These are phyloP conservation scores for Notarius quadriscutis DNA, from an alignment of 2,113 vertebrate genomes.

Conservation along the genomic window DNA sequence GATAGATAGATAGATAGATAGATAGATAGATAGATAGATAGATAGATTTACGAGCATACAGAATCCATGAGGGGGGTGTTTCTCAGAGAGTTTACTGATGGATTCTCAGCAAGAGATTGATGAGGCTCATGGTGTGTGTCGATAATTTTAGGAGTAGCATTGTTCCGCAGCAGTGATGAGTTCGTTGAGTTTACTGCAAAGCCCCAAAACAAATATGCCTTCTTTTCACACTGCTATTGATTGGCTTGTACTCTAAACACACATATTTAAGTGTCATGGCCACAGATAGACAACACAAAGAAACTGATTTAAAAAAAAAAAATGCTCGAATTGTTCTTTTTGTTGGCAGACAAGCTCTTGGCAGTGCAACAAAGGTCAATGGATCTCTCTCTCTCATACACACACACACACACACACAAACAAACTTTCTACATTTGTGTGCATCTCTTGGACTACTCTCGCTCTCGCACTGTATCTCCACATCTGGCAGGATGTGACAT, in stretches of 20 bases:
- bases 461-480: slow-evolving; percentile 38
- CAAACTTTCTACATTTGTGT: background rate
- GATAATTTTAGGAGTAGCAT: slow-evolving; percentile 32
- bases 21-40: no score
- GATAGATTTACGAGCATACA: slow-evolving; percentile 20
- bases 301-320: background rate
- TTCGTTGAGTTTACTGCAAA: slow-evolving; percentile 39
- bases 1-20: no score
- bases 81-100: slow-evolving; percentile 20
- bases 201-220: slow-evolving; percentile 19
- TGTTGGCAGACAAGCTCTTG: slow-evolving; percentile 3
- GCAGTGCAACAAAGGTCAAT: slow-evolving; percentile 48
- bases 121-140: slow-evolving; percentile 29
- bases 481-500: slow-evolving; percentile 58
- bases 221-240: slow-evolving; percentile 53
- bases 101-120: slow-evolving; percentile 32
- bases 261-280: slow-evolving; percentile 51
- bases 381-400: background rate
- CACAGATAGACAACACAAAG: slow-evolving; percentile 12
- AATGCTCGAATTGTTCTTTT: background rate
- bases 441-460: background rate
- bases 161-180: slow-evolving; percentile 24
- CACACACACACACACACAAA: background rate
- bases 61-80: slow-evolving; percentile 17
- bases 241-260: slow-evolving; percentile 50